Conservation (phyloP, 37 sponge, comb jelly and placozoan genomes). For the Spongia lamella region DNA sequence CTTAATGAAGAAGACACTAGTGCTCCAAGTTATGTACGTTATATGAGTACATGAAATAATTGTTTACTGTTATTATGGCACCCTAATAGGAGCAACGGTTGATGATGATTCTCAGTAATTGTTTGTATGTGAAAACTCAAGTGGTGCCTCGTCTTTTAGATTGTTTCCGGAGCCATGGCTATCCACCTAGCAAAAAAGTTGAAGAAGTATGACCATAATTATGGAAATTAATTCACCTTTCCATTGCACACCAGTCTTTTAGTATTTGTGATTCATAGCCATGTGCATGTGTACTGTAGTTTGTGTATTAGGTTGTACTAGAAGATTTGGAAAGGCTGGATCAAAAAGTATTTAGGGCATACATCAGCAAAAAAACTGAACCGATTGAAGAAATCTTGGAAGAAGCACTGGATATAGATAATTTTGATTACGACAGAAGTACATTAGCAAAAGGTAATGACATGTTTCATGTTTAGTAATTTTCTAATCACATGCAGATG, state of each 20-base stretch:
- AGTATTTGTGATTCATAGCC: not conserved
- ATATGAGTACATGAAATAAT: too few relatives aligned
- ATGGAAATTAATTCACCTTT: not conserved
- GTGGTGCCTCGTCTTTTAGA: conserved; percentile 74
- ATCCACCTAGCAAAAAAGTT: conserved; percentile 47
- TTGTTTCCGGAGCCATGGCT: conserved; percentile 78
- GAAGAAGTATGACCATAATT: conserved; percentile 17
- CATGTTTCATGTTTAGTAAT: not conserved
- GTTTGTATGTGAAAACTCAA: conserved; percentile 55
- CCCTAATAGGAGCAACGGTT: conserved; percentile 69
- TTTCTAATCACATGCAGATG: conserved; percentile 13
- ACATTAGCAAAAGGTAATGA: conserved; percentile 24
- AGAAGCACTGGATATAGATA: conserved; percentile 59
- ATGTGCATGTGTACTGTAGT: not conserved
- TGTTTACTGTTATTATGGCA: too few relatives aligned
- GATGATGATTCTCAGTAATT: conserved; percentile 83
- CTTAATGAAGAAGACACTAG: too few relatives aligned
- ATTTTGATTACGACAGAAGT: conserved; percentile 79
- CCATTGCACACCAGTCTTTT: not conserved
- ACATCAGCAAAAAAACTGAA: conserved; percentile 67
- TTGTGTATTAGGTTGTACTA: conserved; percentile 37
- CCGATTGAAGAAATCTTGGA: conserved; percentile 49
- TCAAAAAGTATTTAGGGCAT: conserved; percentile 56
- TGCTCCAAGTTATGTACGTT: too few relatives aligned
- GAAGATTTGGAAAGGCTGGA: conserved; percentile 58